Evolutionary conservation across 1,140 invertebrate genomes (phyloP), one percentile per base, ranked within the genome.

Genomic region (Stratiolaelaps scimitus): DNA sequence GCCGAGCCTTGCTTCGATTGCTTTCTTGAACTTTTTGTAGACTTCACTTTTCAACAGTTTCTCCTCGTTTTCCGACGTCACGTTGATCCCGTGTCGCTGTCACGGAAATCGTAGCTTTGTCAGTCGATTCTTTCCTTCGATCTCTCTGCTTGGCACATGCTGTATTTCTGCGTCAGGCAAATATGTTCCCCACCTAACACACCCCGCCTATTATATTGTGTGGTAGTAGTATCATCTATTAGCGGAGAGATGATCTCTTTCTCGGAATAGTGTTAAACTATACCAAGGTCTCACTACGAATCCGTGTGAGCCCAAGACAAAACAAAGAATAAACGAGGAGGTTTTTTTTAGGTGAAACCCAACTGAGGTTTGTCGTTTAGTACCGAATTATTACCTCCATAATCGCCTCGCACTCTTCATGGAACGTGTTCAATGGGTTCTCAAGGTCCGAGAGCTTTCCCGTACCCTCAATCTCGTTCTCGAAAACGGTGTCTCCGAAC

Each of bases 11-110:
- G 20, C 28, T 15, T 48, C 47, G 47, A 48, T 48, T 28, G 47
- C 28, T 48, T 15, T 48, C 47, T 48, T 48, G 47, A 48, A 48
- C 47, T 48, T 48, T 15, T 48, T 48, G 47, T 5, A 48, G 15
- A 28, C 19, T 15, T 48, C 28, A 15, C 47, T 48, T 19, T 15
- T 15, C 15, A 23, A 23, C 47, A 48, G 15, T 23, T 19, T 28
- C 47, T 48, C 47, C 15, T 15, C 15, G 7, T 48, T 19, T 6
- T 19, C 19, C 19, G 47, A 6, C 4, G 4, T 4, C 28, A 4
- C 47, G 20, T 6, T 15, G 47, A 48, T 6, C 4, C 47, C 47
- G 7, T 4, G 7, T 15, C 19, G 19, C 47, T 48, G 4, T n/a
- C n/a, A n/a, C n/a, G n/a, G n/a, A n/a, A n/a, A n/a, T n/a, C n/a